These are phyloP conservation scores for Sesia apiformis DNA, from an alignment of 2,888 invertebrate genomes.

Conservation along the genomic window DNA sequence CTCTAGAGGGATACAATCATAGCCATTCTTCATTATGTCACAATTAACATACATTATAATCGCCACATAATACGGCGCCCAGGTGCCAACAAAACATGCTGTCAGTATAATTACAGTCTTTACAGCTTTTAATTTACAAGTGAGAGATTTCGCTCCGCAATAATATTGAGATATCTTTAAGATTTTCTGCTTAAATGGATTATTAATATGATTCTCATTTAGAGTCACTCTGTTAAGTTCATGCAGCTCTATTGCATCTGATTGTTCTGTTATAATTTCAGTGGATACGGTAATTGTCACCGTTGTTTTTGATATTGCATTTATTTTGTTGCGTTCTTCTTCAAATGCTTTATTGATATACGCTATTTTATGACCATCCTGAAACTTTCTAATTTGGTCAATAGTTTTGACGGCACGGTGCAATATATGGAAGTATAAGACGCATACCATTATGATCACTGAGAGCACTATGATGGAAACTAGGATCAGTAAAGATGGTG, in stretches of 20 bases:
- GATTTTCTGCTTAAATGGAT: slow-evolving; percentile 14
- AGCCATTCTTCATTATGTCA: slow-evolving; percentile 43
- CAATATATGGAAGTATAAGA: slow-evolving; percentile 71
- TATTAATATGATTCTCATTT: slow-evolving; percentile 10
- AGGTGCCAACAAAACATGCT: slow-evolving; percentile 71
- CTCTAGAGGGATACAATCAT: slow-evolving; percentile 58
- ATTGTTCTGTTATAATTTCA: slow-evolving; percentile 16
- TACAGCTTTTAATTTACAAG: slow-evolving; percentile 72
- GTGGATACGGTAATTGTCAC: slow-evolving; percentile 26
- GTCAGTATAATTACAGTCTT: slow-evolving; percentile 75
- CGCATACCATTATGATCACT: slow-evolving; percentile 43
- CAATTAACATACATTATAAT: slow-evolving; percentile 66
- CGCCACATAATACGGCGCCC: slow-evolving; percentile 74
- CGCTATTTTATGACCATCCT: slow-evolving; percentile 23
- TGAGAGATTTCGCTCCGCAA: slow-evolving; percentile 23
- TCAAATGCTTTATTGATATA: slow-evolving; percentile 30
- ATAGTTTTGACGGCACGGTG: slow-evolving; percentile 70
- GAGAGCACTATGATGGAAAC: slow-evolving; percentile 61
- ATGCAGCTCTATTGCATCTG: slow-evolving; percentile 13
- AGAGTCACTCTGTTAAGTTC: slow-evolving; percentile 15
- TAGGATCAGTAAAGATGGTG: slow-evolving; percentile 61
- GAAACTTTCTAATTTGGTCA: slow-evolving; percentile 52
- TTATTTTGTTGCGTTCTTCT: slow-evolving; percentile 24
- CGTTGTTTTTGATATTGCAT: slow-evolving; percentile 17
- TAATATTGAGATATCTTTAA: slow-evolving; percentile 18